Conservation (phyloP, 2,888 invertebrate species). For the Lepidocyrtoides sp. region DNA sequence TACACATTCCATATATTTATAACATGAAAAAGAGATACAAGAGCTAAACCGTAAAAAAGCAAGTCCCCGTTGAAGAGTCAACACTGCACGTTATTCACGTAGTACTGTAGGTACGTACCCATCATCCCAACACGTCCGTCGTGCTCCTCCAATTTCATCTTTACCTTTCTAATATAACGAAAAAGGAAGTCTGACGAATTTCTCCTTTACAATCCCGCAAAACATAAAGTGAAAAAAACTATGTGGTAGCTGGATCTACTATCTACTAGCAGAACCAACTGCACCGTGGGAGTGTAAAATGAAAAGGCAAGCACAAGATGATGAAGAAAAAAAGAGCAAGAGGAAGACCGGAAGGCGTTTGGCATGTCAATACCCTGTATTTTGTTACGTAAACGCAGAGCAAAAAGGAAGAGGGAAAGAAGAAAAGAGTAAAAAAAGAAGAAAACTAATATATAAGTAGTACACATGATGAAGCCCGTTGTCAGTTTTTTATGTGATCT, state of each 20-base stretch:
- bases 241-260: background rate
- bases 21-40: constrained; percentile 52
- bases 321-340: constrained; percentile 20
- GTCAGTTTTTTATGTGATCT: constrained; percentile 37
- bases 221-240: constrained; percentile 3
- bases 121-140: constrained; percentile 59
- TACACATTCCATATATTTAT: background rate
- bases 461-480: background rate
- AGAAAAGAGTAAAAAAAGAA: background rate
- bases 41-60: background rate
- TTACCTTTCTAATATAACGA: constrained; percentile 50
- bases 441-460: constrained; percentile 15
- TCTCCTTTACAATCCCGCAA: constrained; percentile 6
- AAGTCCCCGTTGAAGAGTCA: constrained; percentile 39
- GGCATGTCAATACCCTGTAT: constrained; percentile 61
- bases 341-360: constrained; percentile 61
- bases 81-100: constrained; percentile 45
- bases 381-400: constrained; percentile 4
- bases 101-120: constrained; percentile 11
- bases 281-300: constrained; percentile 43
- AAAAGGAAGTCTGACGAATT: constrained; percentile 25
- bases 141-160: constrained; percentile 61
- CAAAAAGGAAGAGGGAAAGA: background rate
- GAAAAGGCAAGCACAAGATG: constrained; percentile 44
- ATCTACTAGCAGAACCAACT: background rate